Conservation (phyloP, 2,888 invertebrate genomes). For the Nyleta sp. region DNA sequence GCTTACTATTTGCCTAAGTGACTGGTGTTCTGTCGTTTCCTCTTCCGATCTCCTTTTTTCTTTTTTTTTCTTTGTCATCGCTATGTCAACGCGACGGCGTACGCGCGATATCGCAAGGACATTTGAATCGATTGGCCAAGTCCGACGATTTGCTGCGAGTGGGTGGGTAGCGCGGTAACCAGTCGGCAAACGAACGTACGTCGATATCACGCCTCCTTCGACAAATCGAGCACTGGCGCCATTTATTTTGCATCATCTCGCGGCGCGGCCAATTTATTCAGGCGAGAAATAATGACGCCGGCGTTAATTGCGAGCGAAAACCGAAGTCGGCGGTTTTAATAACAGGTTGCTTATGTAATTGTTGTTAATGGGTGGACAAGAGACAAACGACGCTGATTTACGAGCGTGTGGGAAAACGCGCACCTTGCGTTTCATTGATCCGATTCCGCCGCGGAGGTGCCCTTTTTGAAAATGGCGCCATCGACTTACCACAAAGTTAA, state of each 20-base stretch:
- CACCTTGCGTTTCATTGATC: neutral
- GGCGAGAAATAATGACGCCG: constrained; percentile 35
- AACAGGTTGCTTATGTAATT: constrained; percentile 56
- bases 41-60: no score
- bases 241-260: constrained; percentile 63
- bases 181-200: constrained; percentile 59
- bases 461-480: no score
- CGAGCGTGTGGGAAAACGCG: neutral
- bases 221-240: constrained; percentile 63
- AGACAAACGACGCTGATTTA: constrained; percentile 11
- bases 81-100: constrained; percentile 15
- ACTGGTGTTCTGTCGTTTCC: no score
- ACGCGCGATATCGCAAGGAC: constrained; percentile 40
- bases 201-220: constrained; percentile 67
- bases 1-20: no score
- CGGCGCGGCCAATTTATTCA: constrained; percentile 34
- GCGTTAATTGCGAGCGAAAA: constrained; percentile 35
- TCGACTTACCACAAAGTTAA: no score
- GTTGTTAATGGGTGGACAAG: constrained; percentile 27
- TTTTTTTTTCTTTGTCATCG: neutral
- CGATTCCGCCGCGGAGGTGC: no score
- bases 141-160: constrained; percentile 49
- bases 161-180: constrained; percentile 64
- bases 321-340: constrained; percentile 35
- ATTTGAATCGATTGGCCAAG: constrained; percentile 69